A percentile compares a stretch with the other conserved stretches of the same genome.
Conservation (phyloP, 2,888 invertebrate species). For the Cerastoderma edule region DNA sequence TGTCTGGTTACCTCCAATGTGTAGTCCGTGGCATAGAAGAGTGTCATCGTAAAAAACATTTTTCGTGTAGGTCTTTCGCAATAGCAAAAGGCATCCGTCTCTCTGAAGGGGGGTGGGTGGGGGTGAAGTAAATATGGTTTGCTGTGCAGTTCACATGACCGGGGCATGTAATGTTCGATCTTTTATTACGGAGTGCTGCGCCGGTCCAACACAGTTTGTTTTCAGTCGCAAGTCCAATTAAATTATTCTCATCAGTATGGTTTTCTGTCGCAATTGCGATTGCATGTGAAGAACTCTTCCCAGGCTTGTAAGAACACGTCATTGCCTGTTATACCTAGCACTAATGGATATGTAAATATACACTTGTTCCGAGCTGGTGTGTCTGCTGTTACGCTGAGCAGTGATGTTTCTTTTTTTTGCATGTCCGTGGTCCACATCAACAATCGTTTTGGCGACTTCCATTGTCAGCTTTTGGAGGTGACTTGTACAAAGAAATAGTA, state of each 20-base stretch:
- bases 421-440: too few species aligned
- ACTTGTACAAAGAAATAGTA: too few species aligned
- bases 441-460: too few species aligned
- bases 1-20: neutral
- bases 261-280: conserved; percentile 16
- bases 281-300: conserved; percentile 21
- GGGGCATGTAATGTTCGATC: conserved; percentile 7
- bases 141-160: conserved; percentile 24
- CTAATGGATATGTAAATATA: too few species aligned
- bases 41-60: conserved; percentile 20
- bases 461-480: too few species aligned
- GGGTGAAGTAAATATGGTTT: conserved; percentile 2
- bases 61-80: conserved; percentile 11
- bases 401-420: too few species aligned
- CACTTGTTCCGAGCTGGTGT: too few species aligned
- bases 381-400: too few species aligned
- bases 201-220: conserved; percentile 10
- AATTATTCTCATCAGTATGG: conserved; percentile 8
- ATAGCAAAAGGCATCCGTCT: conserved; percentile 22
- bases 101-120: conserved; percentile 15
- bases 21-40: conserved; percentile 5
- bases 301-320: conserved; percentile 15
- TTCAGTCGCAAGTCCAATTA: conserved; percentile 1
- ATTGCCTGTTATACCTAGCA: too few species aligned
- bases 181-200: neutral